Conservation (phyloP, 2,113 vertebrate species). For the Climacteris rufus region DNA sequence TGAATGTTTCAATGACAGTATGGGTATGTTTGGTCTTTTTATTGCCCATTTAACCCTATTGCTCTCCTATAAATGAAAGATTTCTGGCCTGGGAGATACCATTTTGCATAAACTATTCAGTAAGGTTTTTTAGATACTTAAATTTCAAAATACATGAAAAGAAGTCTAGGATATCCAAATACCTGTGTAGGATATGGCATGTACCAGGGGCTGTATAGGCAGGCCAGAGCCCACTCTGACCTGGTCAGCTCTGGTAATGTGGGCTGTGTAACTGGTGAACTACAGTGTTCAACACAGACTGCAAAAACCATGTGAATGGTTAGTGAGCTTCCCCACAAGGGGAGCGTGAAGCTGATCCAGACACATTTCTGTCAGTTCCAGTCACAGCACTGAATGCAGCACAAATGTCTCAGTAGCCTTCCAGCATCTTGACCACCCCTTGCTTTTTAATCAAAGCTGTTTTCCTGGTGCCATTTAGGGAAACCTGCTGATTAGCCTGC, state of each 20-base stretch:
- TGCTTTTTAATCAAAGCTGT: not conserved
- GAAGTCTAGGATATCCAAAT: not conserved
- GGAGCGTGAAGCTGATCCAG: not conserved
- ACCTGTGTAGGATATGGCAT: not conserved
- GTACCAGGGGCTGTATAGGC: not conserved
- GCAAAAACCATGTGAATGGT: not conserved
- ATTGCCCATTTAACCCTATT: not conserved
- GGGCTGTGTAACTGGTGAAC: not conserved
- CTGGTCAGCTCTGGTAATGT: not conserved
- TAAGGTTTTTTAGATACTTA: not conserved
- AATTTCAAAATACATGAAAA: not conserved
- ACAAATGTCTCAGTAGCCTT: not conserved
- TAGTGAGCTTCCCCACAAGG: not conserved
- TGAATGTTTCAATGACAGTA: not conserved
- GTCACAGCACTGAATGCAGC: not conserved
- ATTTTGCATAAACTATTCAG: not conserved
- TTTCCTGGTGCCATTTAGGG: not conserved
- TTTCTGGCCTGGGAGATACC: not conserved
- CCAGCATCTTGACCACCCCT: not conserved
- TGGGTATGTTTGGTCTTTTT: not conserved
- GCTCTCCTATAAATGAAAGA: not conserved
- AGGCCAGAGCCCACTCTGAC: not conserved
- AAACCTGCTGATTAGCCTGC: not conserved
- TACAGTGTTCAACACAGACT: not conserved
- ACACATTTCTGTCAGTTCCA: not conserved